Evolutionary conservation across 2,797 vertebrate species (phyloP).

Genomic region (Nothura maculosa): DNA sequence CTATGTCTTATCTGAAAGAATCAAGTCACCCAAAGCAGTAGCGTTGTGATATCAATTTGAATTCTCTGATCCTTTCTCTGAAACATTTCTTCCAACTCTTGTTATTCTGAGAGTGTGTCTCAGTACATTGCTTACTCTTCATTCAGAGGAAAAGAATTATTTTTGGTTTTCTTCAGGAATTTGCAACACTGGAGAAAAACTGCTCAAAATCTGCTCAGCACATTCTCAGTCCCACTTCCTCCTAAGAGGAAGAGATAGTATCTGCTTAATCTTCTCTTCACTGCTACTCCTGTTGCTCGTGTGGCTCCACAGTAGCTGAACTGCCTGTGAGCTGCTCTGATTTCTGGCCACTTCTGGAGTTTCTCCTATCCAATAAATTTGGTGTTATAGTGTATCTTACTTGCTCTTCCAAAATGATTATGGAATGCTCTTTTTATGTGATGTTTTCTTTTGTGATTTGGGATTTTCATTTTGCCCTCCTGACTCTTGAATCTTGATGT

Average conservation of each 20-base stretch:
- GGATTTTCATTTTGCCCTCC: not conserved
- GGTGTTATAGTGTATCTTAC: not conserved
- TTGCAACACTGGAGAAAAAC: not conserved
- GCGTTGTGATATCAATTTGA: not conserved
- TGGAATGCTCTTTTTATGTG: not conserved
- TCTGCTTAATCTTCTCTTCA: not conserved
- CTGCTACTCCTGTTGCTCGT: not conserved
- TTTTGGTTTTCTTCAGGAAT: not conserved
- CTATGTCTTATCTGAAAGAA: not conserved
- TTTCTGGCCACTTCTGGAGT: not conserved
- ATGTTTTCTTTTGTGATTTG: constrained; percentile 1
- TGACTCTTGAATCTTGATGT: not conserved
- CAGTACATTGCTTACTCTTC: not conserved
- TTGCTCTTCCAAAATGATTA: not conserved
- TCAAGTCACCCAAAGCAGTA: not conserved
- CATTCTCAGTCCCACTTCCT: not conserved
- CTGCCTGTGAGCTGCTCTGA: not conserved
- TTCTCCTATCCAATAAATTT: not conserved
- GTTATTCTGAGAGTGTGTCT: not conserved
- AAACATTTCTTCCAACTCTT: not conserved
- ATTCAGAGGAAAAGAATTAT: not conserved
- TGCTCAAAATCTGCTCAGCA: not conserved
- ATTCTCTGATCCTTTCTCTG: not conserved
- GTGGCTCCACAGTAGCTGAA: not conserved
- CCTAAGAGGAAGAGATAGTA: not conserved